Conservation (phyloP, 2,797 vertebrate genomes). For the Sebastes taczanowskii region DNA sequence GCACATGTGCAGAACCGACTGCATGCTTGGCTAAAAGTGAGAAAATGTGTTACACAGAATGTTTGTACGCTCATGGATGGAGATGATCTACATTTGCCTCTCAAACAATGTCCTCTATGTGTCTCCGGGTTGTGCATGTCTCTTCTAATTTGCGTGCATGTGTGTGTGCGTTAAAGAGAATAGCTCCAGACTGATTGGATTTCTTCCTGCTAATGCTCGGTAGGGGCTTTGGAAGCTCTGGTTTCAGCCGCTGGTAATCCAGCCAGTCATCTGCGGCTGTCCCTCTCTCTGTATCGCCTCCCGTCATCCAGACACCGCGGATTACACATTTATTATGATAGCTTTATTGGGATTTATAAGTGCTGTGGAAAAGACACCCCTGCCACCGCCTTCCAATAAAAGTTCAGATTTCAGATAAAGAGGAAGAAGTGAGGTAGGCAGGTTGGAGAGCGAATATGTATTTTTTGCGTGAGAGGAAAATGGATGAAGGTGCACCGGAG, state of each 20-base stretch:
- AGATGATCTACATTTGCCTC: conserved; percentile 32
- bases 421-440: conserved; percentile 43
- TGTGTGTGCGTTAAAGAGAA: conserved; percentile 60
- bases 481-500: conserved; percentile 14
- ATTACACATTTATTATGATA: conserved; percentile 78
- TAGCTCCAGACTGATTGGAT: conserved; percentile 78
- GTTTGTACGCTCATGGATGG: conserved; percentile 15
- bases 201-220: conserved; percentile 74
- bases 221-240: conserved; percentile 74
- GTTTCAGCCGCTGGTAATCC: conserved; percentile 78
- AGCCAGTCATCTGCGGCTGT: conserved; percentile 77
- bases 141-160: conserved; percentile 31
- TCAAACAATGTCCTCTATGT: conserved; percentile 65
- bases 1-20: conserved; percentile 21
- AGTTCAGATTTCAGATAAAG: conserved; percentile 67
- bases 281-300: conserved; percentile 62
- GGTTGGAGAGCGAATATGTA: conserved; percentile 7
- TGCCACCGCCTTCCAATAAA: conserved; percentile 52
- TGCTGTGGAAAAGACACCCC: conserved; percentile 60
- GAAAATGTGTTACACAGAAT: conserved; percentile 37
- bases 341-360: conserved; percentile 80
- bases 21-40: conserved; percentile 31
- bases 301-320: conserved; percentile 72
- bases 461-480: conserved; percentile 15
- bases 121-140: conserved; percentile 11